Evolutionary conservation across 2,888 invertebrate species (phyloP).

Genomic region (Lypha dubia): DNA sequence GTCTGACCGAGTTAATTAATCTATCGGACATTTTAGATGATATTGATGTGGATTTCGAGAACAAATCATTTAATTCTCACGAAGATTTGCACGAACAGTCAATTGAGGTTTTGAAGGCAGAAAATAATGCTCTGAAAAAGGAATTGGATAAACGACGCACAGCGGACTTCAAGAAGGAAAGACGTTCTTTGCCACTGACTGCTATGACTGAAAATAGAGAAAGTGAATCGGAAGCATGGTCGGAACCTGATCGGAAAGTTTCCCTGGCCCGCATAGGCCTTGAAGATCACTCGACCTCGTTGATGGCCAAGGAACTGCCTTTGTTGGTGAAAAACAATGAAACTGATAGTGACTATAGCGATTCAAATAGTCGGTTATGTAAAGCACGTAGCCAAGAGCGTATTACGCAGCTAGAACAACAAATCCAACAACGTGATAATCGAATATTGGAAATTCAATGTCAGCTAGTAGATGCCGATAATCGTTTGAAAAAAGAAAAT

Average conservation of each 20-base stretch:
- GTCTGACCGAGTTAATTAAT: constrained; percentile 84
- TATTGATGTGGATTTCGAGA: constrained; percentile 69
- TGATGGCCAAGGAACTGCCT: constrained; percentile 72
- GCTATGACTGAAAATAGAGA: constrained; percentile 77
- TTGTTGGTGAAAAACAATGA: constrained; percentile 74
- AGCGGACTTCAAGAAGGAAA: constrained; percentile 79
- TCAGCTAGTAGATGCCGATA: constrained; percentile 81
- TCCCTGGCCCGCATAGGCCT: constrained; percentile 91
- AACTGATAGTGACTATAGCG: constrained; percentile 81
- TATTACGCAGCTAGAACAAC: constrained; percentile 83
- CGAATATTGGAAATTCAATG: constrained; percentile 82
- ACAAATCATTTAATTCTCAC: constrained; percentile 79
- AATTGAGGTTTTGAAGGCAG: constrained; percentile 78
- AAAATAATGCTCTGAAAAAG: constrained; percentile 79
- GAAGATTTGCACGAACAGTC: constrained; percentile 76
- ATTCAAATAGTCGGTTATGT: constrained; percentile 76
- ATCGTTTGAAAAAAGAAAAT: constrained; percentile 80
- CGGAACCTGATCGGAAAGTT: constrained; percentile 92
- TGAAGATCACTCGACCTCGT: constrained; percentile 82
- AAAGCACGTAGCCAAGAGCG: constrained; percentile 81
- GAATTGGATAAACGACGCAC: constrained; percentile 77
- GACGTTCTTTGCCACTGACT: constrained; percentile 80
- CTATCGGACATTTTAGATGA: constrained; percentile 83
- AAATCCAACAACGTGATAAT: constrained; percentile 83
- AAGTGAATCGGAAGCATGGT: constrained; percentile 93